Evolutionary conservation across 30 jellyfish, hydroid and myxozoan species (phyloP), one percentile per base, ranked within the genome.

Genomic region (Haliclystus octoradiatus): DNA sequence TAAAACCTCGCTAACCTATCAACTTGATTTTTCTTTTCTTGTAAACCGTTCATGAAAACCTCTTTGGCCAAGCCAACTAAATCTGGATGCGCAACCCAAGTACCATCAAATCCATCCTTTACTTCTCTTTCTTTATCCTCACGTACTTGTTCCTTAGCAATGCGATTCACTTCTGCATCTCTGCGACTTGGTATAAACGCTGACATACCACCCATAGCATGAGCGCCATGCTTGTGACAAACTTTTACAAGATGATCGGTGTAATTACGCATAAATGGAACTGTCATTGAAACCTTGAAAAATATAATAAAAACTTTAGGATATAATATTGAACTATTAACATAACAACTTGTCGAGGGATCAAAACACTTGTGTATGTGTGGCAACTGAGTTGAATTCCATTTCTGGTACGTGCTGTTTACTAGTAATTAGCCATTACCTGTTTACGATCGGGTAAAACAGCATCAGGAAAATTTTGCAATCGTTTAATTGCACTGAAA

Each of bases 181-280:
- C 93, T 86, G n/a, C 96, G 78, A 72, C 94, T 77, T 26, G 96
- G 96, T 19, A 85, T 85, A 60, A 85, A 85, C 7, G 96, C 96
- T 25, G 96, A 85, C 96, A 85, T 85, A 23, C 96, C 96, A 1
- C 96, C 96, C 93, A 85, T 85, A n/a, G 96, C 96, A 33, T 85
- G 93, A 5, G 96, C 96, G 63, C 84, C 87, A 57, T 85, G 96
- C 23, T 68, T 63, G 70, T 85, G 96, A 65, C 96, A 85, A 2
- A 85, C 85, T 52, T 68, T 71, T 25, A 85, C 96, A 26, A 85
- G 82, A 27, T 92, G 86, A 40, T 85, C 94, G 12, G 96, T 82
- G 74, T 85, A 85, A 1, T 86, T 82, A 26, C 72, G 57, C 96
- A 85, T 85, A 50, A 85, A 85, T 2, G 96, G 92, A 1, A 85